Evolutionary conservation across 2,888 invertebrate species (phyloP), one percentile per base, ranked within the genome.

Genomic region (Blastobasis adustella): DNA sequence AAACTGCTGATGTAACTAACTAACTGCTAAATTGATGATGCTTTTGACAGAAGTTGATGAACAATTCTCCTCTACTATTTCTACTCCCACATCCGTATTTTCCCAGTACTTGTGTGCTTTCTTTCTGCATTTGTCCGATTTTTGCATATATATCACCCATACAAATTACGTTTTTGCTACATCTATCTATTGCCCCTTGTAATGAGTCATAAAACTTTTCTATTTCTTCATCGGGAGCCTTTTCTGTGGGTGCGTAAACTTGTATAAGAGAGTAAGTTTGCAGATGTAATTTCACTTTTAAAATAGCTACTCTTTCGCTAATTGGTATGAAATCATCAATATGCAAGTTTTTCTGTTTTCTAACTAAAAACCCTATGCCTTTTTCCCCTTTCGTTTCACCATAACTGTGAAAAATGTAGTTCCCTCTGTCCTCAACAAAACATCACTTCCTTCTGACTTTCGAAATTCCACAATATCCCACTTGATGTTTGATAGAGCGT

Each of bases 141-240:
- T 60, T 55, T 1, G 61, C 59, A 47, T 60, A 59, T 6, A 58
- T 58, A 36, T 66, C 61, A 1, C 61, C 60, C 4, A 63, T 59
- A 0, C 60, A 38, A 6, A 60, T 4, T 0, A 60, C 4, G 1
- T 56, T 53, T 41, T 55, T 44, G 5, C 42, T 39, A 5, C 55
- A 43, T n/a, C 45, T 6, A 2, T 6, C 42, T 5, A 50, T 49
- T 5, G 62, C 60, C 49, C 36, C 45, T 36, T 54, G 38, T 10
- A 66, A 3, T 1, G 47, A 47, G 6, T 51, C 8, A 44, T 66
- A 66, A 37, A 63, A 60, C 5, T 10, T 8, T 5, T 55, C 37
- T 0, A 62, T 51, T 10, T 54, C 54, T 37, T 54, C 40, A 37
- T 60, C 49, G 0, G 10, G 45, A 46, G 65, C 49, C n/a, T 36